Evolutionary conservation across 2,797 vertebrate species (phyloP), one percentile per base, ranked within the genome.

Genomic region (Mallotus villosus): DNA sequence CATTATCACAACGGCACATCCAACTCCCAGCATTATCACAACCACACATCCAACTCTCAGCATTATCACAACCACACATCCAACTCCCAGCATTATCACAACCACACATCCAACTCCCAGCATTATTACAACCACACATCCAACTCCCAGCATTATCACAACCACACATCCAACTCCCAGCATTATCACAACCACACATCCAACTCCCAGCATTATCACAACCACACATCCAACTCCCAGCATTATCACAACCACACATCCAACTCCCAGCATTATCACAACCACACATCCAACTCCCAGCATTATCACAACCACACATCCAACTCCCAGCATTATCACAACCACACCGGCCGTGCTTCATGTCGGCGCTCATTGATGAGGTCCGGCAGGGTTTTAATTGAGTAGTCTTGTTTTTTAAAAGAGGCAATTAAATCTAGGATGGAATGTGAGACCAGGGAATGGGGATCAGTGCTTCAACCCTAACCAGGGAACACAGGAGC

Each of bases 361-460:
- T 68, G 8, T 64, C 63, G 6, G 53, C 27, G 12, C 12, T 41
- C 32, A 5, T 79, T 81, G 82, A 84, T 78, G 62, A 55, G 78
- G 79, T 76, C 4, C 25, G 51, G 65, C 80, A 75, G 71, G 37
- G 1, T 58, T 78, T 82, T 89, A 88, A 89, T 82, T 81, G 86
- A 85, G 76, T 79, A 86, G 80, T 87, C 89, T 84, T 84, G 76
- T 12, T 68, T 70, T 76, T 74, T 81, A 77, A 81, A 73, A 85
- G 75, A 76, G 78, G 57, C 83, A 72, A 82, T 86, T 85, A 81
- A 79, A 84, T 85, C 72, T 55, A 25, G 67, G 69, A 41, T 41
- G 37, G 49, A n/a, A 68, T 72, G 27, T 66, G 67, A 74, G 66
- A 82, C 70, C 79, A 67, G 78, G 57, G 75, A n/a, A 72, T 22